Evolutionary conservation across 2,888 invertebrate species (phyloP).

Genomic region (Cactoblastis cactorum): DNA sequence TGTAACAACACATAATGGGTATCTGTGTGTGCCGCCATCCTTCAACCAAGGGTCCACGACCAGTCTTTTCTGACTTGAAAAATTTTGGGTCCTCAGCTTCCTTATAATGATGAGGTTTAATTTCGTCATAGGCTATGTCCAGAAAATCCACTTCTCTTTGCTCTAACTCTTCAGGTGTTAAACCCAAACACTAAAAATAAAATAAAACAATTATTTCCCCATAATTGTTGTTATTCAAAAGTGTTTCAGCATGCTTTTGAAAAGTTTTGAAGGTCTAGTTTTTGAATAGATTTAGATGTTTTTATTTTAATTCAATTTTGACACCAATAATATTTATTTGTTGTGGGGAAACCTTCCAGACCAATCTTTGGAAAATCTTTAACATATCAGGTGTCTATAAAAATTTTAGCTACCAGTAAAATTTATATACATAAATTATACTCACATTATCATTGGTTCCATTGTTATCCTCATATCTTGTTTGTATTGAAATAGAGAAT

Average conservation of each 20-base stretch:
- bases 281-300: too few relatives aligned
- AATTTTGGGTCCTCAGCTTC: slow-evolving; percentile 92
- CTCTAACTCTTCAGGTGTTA: slow-evolving; percentile 85
- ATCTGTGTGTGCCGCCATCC: slow-evolving; percentile 87
- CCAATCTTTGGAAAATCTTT: too few relatives aligned
- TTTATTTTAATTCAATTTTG: too few relatives aligned
- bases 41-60: slow-evolving; percentile 89
- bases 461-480: slow-evolving; percentile 93
- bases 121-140: slow-evolving; percentile 93
- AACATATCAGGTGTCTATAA: too few relatives aligned
- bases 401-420: not conserved
- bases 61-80: slow-evolving; percentile 90
- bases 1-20: slow-evolving; percentile 97
- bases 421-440: slow-evolving; percentile 21
- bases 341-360: too few relatives aligned
- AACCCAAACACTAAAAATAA: slow-evolving; percentile 83
- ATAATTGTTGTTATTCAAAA: too few relatives aligned
- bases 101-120: slow-evolving; percentile 92
- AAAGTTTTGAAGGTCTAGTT: too few relatives aligned
- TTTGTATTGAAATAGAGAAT: slow-evolving; percentile 91
- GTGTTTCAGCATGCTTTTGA: too few relatives aligned
- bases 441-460: slow-evolving; percentile 93
- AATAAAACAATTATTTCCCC: not conserved
- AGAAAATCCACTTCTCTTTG: slow-evolving; percentile 87
- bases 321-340: too few relatives aligned